Evolutionary conservation across 35 echinoderm and acorn worm species (phyloP).

Genomic region (Eucidaris tribuloides): DNA sequence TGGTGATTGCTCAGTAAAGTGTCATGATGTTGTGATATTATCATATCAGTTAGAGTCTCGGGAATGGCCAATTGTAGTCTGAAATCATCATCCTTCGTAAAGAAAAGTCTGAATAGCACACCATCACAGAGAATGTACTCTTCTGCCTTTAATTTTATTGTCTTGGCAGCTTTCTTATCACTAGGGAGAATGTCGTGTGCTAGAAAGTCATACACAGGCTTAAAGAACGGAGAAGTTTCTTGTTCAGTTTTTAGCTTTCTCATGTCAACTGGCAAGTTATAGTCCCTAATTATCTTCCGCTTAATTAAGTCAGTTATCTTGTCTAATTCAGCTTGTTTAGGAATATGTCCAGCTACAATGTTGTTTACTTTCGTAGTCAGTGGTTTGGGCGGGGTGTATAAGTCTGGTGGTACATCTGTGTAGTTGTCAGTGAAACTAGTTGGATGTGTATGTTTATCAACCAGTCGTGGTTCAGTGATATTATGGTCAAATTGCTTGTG

Average conservation of each 20-base stretch:
- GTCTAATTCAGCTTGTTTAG: conserved; percentile 39
- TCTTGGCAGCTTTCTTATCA: background rate
- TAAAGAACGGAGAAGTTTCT: conserved; percentile 17
- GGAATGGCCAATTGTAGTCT: conserved; percentile 28
- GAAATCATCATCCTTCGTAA: conserved; percentile 2
- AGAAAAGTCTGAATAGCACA: conserved; percentile 33
- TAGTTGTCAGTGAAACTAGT: background rate
- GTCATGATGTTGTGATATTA: conserved; percentile 27
- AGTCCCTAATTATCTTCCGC: conserved; percentile 49
- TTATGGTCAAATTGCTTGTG: too few species aligned
- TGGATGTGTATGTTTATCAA: too few species aligned
- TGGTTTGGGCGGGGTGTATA: conserved; percentile 5
- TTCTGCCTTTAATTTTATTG: background rate
- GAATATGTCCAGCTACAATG: conserved; percentile 29
- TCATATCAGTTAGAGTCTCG: background rate
- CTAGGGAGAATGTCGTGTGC: conserved; percentile 32
- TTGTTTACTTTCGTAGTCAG: conserved; percentile 26
- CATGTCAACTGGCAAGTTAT: conserved; percentile 47
- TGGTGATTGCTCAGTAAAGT: conserved; percentile 45
- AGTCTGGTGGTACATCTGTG: conserved; percentile 9
- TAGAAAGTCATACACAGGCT: conserved; percentile 33
- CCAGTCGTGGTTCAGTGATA: too few species aligned
- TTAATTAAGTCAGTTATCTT: conserved; percentile 30
- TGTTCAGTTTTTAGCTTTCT: conserved; percentile 1
- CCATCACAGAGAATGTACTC: conserved; percentile 46